Evolutionary conservation across 92 coral and sea anemone species (phyloP), one percentile per base, ranked within the genome.

Genomic region (Palythoa grandiflora): DNA sequence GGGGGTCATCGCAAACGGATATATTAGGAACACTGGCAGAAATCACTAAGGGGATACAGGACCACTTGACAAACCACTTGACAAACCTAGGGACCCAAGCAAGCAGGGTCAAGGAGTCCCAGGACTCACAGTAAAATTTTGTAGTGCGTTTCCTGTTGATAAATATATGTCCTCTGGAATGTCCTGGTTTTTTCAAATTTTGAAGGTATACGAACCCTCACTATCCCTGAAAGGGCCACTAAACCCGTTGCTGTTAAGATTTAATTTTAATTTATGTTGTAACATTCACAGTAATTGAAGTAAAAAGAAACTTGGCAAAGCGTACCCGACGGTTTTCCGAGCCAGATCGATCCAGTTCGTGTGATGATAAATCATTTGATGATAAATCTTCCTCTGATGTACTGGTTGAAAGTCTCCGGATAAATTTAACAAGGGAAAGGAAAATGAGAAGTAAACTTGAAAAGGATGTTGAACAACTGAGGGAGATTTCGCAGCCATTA

Each of bases 291-390:
- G 92, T 86, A 6, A 53, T 50, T 59, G 73, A 79, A 11, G 14
- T 87, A 21, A 54, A 60, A 38, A 3, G 38, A 36, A 57, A 7
- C 57, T 35, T 87, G 19, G 21, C 74, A 17, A 60, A 73, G 75
- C 65, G 52, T 0, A 74, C 83, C 14, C 92, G 92, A 52, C 80
- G 92, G 63, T 65, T 86, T 15, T 90, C 92, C 14, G 90, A 90
- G 9, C 90, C 90, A 48, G 48, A 68, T 50, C 44, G 53, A 6
- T 8, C 61, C 1, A 83, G 38, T 28, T 65, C 48, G 3, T 5
- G 60, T 83, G 47, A 65, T 7, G 63, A 16, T 50, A 10, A 19
- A 15, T 1, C 40, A 2, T 81, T 9, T 21, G 36, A 71, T 40
- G 68, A 28, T 28, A 28, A 28, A 28, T 71, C 60, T 39, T 50